phyloP scores from a whole-genome alignment of 64 coral and sea anemone genomes.

The Acropora yongei region DNA sequence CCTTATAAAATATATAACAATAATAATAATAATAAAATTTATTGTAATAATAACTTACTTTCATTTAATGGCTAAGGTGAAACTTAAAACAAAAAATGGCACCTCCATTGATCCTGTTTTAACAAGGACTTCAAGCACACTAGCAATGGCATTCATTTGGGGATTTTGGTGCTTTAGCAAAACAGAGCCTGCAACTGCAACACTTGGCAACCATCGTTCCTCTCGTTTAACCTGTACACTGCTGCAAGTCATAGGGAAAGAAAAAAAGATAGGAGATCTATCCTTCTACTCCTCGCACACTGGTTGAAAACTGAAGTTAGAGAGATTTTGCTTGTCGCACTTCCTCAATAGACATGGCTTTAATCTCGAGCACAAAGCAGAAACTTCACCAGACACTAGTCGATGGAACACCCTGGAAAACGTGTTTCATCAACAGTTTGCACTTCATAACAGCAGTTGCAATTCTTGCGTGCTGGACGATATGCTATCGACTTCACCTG shows the following conservation, averaged over 20 bases:
- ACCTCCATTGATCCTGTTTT: conserved; percentile 70
- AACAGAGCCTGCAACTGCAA: conserved; percentile 59
- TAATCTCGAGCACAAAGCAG: conserved; percentile 34
- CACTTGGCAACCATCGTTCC: conserved; percentile 30
- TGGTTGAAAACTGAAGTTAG: conserved; percentile 40
- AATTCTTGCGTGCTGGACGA: too few species aligned
- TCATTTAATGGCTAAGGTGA: not conserved
- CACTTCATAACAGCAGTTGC: conserved; percentile 51
- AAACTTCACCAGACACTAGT: conserved; percentile 11
- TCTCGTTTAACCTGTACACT: not conserved
- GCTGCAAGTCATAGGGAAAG: conserved; percentile 36
- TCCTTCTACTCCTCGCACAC: conserved; percentile 64
- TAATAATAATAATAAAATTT: not conserved
- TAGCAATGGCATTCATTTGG: conserved; percentile 66
- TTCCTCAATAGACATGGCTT: conserved; percentile 36
- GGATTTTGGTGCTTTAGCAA: conserved; percentile 67
- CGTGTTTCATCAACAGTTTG: not conserved
- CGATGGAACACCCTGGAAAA: conserved; percentile 41
- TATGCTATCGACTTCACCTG: too few species aligned
- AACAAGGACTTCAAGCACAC: conserved; percentile 49
- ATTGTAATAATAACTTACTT: not conserved
- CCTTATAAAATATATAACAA: not conserved
- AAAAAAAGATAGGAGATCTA: conserved; percentile 61
- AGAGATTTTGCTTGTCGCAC: conserved; percentile 5
- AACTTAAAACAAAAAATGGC: not conserved